These are phyloP conservation scores for Apteryx mantelli DNA, from an alignment of 2,113 vertebrate species.

Conservation along the genomic window DNA sequence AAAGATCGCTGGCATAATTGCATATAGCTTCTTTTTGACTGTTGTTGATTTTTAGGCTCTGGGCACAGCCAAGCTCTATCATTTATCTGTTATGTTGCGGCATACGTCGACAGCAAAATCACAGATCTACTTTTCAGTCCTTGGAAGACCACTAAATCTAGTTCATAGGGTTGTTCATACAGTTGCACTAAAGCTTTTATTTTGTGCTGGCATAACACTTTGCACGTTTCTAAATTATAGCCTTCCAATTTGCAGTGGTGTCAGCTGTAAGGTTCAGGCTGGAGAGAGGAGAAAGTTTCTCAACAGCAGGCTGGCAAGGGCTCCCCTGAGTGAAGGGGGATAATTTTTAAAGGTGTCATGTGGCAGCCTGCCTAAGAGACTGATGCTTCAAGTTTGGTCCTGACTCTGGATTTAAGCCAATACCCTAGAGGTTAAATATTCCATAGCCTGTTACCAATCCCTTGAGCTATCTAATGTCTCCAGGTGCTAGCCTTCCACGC, in stretches of 20 bases:
- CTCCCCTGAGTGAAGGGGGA: background rate
- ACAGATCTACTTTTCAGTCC: background rate
- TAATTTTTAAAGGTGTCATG: background rate
- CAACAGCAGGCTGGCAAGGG: background rate
- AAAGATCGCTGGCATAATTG: background rate
- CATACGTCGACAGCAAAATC: background rate
- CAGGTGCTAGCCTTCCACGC: conserved; percentile 51
- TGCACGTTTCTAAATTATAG: background rate
- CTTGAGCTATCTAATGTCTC: conserved; percentile 33
- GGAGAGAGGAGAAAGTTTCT: background rate
- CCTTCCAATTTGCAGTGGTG: background rate
- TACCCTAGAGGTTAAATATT: conserved; percentile 55
- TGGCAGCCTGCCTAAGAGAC: conserved; percentile 47
- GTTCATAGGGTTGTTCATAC: background rate
- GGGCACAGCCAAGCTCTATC: background rate
- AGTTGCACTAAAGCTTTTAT: background rate
- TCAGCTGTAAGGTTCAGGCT: background rate
- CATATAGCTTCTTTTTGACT: background rate
- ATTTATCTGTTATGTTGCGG: background rate
- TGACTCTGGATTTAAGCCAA: conserved; percentile 43
- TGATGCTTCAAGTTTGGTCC: conserved; percentile 41
- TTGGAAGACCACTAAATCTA: background rate
- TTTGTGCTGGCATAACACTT: background rate
- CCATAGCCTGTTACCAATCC: conserved; percentile 46
- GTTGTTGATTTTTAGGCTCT: background rate